A percentile compares a stretch with the other conserved stretches of the same genome.
Evolutionary conservation across 2,888 invertebrate species (phyloP).

Genomic region (Antheraea assamensis): DNA sequence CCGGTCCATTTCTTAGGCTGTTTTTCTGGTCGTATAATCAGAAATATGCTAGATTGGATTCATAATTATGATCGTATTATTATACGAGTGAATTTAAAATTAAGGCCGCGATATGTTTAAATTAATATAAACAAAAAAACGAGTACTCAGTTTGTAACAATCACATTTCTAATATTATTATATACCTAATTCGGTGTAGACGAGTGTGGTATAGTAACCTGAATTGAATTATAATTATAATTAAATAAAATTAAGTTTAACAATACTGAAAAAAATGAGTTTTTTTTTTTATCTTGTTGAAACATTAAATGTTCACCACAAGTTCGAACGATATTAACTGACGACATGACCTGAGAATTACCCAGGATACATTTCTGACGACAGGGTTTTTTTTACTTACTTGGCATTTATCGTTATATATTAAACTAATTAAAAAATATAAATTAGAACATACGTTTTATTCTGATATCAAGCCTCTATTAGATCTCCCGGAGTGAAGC

Average conservation of each 20-base stretch:
- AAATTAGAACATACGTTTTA: no score
- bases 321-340: no score
- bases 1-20: not conserved
- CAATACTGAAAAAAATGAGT: no score
- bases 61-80: not conserved
- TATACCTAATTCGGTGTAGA: not conserved
- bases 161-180: not conserved
- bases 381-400: no score
- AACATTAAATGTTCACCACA: no score
- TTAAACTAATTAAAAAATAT: no score
- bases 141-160: not conserved
- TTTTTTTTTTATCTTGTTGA: no score
- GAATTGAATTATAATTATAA: not conserved
- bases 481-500: no score
- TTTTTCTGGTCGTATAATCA: not conserved
- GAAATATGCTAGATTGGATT: not conserved
- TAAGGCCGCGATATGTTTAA: not conserved
- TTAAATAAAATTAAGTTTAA: not conserved
- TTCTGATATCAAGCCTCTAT: no score
- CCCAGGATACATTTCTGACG: no score
- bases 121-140: not conserved
- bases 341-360: no score
- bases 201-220: not conserved
- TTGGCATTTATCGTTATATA: no score
- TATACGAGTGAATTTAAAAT: not conserved